Conservation (phyloP, 2,797 vertebrate genomes). For the Etheostoma nigrum region DNA sequence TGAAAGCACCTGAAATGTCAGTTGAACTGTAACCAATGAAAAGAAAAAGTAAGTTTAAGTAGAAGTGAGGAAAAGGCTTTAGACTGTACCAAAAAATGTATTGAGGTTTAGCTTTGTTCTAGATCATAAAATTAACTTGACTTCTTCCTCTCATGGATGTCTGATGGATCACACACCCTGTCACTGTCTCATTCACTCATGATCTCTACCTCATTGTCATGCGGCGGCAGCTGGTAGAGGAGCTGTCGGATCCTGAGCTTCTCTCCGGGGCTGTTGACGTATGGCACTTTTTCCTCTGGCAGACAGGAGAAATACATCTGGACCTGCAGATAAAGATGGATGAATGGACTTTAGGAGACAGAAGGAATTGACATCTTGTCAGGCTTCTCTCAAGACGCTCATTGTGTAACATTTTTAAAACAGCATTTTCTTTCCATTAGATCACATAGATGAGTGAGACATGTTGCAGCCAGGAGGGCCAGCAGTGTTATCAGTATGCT, state of each 20-base stretch:
- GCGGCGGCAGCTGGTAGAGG: conserved; percentile 95
- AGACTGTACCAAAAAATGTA: not conserved
- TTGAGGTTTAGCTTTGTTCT: not conserved
- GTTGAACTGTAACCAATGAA: not conserved
- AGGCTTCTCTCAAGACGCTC: not conserved
- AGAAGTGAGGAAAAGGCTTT: not conserved
- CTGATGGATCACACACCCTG: not conserved
- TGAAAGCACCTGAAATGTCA: not conserved
- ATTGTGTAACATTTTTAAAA: not conserved
- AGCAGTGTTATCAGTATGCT: not conserved
- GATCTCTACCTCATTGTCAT: conserved; percentile 92
- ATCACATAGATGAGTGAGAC: not conserved
- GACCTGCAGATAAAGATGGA: conserved; percentile 83
- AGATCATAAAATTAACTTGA: not conserved
- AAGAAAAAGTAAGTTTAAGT: too few species aligned
- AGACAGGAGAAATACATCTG: conserved; percentile 97
- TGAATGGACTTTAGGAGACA: not conserved
- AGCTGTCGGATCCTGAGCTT: conserved; percentile 96
- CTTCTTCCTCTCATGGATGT: not conserved
- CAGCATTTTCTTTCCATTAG: not conserved
- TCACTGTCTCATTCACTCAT: conserved; percentile 4
- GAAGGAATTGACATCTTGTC: not conserved
- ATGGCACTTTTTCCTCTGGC: conserved; percentile 96
- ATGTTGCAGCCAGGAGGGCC: not conserved
- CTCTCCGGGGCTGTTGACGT: conserved; percentile 96